phyloP scores from a whole-genome alignment of 1,140 invertebrate genomes.

The Plodia interpunctella region DNA sequence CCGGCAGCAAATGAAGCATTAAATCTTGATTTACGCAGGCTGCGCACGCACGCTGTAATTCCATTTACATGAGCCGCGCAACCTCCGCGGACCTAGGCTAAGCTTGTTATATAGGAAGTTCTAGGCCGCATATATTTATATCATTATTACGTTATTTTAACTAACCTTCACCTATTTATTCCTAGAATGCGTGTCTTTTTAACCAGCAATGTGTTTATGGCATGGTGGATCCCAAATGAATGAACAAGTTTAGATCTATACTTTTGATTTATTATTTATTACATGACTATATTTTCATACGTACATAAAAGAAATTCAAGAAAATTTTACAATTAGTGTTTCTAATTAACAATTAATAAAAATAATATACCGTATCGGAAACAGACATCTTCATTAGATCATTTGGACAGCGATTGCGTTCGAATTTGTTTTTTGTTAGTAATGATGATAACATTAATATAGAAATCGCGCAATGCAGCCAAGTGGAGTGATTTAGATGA shows the following conservation, averaged over 20 bases:
- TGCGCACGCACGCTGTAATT: conserved; percentile 19
- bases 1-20: conserved; percentile 23
- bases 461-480: neutral
- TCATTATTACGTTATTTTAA: neutral
- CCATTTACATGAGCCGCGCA: conserved; percentile 20
- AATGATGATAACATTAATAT: neutral
- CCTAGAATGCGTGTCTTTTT: no score
- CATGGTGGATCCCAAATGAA: no score
- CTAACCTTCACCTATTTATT: no score
- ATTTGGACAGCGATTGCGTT: neutral
- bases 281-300: no score
- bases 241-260: no score
- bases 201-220: no score
- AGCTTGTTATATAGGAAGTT: conserved; percentile 10
- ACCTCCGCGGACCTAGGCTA: neutral
- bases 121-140: neutral
- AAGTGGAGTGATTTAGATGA: conserved; percentile 18
- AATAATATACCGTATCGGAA: neutral
- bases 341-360: neutral
- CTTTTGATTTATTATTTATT: no score
- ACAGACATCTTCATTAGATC: neutral
- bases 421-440: neutral
- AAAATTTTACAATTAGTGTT: no score
- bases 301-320: no score
- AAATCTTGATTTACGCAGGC: conserved; percentile 23